phyloP scores from a whole-genome alignment of 2,797 vertebrate species.

The Melanotaenia nigrans region DNA sequence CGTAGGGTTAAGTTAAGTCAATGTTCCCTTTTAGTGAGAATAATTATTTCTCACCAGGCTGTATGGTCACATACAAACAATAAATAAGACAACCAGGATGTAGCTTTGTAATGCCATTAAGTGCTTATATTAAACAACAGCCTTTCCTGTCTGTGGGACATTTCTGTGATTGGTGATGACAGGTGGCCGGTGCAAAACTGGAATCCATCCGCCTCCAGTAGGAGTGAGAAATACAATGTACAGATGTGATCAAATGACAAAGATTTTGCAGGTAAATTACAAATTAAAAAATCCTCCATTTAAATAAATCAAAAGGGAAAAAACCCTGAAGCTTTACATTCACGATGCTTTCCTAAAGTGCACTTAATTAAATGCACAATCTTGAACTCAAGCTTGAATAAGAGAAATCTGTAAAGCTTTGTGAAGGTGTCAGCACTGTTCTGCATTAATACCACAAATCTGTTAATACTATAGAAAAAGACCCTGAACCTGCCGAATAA shows the following conservation, averaged over 20 bases:
- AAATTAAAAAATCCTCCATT: constrained; percentile 23
- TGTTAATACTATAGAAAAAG: background rate
- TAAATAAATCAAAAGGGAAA: constrained; percentile 10
- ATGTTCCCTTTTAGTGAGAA: constrained; percentile 45
- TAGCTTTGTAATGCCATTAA: constrained; percentile 24
- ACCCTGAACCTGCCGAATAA: constrained; percentile 10
- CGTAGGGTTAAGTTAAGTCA: constrained; percentile 40
- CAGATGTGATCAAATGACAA: constrained; percentile 21
- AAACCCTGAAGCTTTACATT: constrained; percentile 74
- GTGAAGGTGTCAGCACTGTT: constrained; percentile 35
- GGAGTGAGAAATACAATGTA: constrained; percentile 23
- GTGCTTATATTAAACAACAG: constrained; percentile 43
- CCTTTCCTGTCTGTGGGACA: constrained; percentile 4
- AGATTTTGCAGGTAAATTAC: constrained; percentile 11
- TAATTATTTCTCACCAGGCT: constrained; percentile 29
- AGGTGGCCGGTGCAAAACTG: constrained; percentile 44
- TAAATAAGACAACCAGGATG: constrained; percentile 3
- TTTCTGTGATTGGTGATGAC: constrained; percentile 37
- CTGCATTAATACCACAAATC: constrained; percentile 11
- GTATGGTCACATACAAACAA: constrained; percentile 21
- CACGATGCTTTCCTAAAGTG: constrained; percentile 78
- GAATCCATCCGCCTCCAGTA: constrained; percentile 24
- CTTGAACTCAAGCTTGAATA: constrained; percentile 52
- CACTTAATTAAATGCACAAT: constrained; percentile 79
- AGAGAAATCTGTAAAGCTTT: constrained; percentile 50